These are phyloP conservation scores for Notarius quadriscutis DNA, from an alignment of 2,113 vertebrate species.

Conservation along the genomic window DNA sequence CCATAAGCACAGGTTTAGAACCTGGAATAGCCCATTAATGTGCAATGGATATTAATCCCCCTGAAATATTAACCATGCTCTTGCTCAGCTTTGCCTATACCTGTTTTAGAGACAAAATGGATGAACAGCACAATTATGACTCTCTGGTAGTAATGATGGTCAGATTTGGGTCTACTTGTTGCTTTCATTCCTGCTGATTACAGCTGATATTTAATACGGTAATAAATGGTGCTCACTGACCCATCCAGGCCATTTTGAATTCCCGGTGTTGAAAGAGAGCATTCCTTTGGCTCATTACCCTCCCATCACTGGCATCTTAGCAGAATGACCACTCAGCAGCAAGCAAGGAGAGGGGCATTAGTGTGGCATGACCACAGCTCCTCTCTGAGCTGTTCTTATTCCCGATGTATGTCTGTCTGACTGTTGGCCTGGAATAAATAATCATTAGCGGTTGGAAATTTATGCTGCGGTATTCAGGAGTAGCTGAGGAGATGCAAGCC, in stretches of 20 bases:
- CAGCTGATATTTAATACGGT: constrained; percentile 29
- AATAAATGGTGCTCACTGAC: constrained; percentile 35
- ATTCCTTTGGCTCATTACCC: constrained; percentile 41
- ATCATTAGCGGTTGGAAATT: constrained; percentile 72
- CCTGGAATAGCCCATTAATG: not conserved
- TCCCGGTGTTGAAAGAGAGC: constrained; percentile 21
- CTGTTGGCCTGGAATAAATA: constrained; percentile 67
- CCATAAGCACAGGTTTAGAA: not conserved
- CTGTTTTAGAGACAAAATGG: not conserved
- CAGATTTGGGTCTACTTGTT: not conserved
- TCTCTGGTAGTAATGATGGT: constrained; percentile 3
- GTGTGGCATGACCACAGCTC: constrained; percentile 37
- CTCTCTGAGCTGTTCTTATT: constrained; percentile 58
- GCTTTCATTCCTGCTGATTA: constrained; percentile 18
- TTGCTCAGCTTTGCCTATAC: not conserved
- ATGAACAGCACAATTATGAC: constrained; percentile 1
- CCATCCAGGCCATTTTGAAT: constrained; percentile 17
- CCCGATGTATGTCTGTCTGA: constrained; percentile 68
- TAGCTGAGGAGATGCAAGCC: constrained; percentile 56
- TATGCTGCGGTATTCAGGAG: constrained; percentile 64
- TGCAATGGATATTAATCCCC: not conserved
- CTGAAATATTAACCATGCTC: not conserved
- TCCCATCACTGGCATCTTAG: constrained; percentile 37
- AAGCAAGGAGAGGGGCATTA: constrained; percentile 33
- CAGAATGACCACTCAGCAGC: constrained; percentile 45